Conservation (phyloP, 2,797 vertebrate genomes). For the Alauda arvensis region DNA sequence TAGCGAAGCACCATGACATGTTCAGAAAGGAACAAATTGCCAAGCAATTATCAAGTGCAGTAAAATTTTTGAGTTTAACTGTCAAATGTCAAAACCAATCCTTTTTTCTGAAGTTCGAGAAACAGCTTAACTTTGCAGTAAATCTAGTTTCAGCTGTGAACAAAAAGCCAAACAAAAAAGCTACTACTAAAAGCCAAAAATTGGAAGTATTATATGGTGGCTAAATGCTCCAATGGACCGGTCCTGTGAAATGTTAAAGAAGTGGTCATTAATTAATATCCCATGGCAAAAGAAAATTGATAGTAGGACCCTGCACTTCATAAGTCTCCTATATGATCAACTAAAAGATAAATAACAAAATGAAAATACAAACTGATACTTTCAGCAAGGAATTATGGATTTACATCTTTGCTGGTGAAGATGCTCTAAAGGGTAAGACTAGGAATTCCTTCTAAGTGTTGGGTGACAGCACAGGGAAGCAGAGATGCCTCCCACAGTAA, state of each 20-base stretch:
- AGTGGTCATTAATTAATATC: neutral
- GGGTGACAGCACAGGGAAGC: neutral
- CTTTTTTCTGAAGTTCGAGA: conserved; percentile 4
- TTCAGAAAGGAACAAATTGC: neutral
- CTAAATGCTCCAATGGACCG: rapidly evolving
- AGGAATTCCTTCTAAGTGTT: neutral
- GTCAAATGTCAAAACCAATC: neutral
- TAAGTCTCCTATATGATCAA: neutral
- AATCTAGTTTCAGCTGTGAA: neutral
- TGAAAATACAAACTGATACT: neutral
- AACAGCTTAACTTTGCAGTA: conserved; percentile 1
- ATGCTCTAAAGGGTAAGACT: neutral
- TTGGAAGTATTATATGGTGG: neutral
- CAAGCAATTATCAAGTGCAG: neutral
- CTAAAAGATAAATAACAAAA: neutral
- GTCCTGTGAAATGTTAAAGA: neutral
- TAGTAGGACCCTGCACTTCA: neutral
- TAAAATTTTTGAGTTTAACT: neutral
- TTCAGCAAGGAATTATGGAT: neutral
- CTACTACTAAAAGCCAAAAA: neutral
- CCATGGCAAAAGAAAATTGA: neutral
- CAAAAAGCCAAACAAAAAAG: neutral
- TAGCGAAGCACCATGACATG: neutral
- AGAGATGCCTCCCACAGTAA: neutral
- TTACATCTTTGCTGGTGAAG: neutral